Evolutionary conservation across 2,113 vertebrate genomes (phyloP).

Genomic region (Amazona guildingii): DNA sequence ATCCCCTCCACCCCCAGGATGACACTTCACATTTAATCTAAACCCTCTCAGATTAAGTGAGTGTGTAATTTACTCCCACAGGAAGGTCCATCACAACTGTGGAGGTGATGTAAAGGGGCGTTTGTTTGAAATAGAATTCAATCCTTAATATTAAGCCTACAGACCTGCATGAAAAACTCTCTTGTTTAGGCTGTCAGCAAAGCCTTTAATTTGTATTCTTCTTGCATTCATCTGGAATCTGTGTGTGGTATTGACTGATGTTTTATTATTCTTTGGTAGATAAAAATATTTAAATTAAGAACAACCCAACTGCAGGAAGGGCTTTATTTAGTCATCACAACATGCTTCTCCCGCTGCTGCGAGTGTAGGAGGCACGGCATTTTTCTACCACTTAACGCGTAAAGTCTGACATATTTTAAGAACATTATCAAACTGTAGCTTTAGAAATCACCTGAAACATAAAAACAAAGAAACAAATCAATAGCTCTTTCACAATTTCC

Average conservation of each 20-base stretch:
- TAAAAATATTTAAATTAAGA: constrained; percentile 34
- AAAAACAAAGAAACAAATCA: constrained; percentile 5
- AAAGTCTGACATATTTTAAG: constrained; percentile 24
- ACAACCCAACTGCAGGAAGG: background rate
- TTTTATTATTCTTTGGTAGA: constrained; percentile 1
- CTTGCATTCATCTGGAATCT: background rate
- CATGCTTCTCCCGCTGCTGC: background rate
- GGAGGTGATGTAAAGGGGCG: background rate
- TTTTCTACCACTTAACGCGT: background rate
- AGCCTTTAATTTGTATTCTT: constrained; percentile 7
- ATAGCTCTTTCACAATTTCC: background rate
- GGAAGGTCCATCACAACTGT: background rate
- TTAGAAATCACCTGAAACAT: constrained; percentile 9
- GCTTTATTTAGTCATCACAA: constrained; percentile 9
- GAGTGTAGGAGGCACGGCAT: background rate
- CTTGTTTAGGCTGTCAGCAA: background rate
- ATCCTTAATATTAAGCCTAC: background rate
- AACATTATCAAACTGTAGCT: background rate
- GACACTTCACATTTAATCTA: background rate
- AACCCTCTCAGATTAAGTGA: background rate
- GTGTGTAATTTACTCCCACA: background rate
- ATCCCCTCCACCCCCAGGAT: background rate
- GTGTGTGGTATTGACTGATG: background rate
- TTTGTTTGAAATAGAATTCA: background rate
- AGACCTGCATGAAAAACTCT: background rate